These are phyloP conservation scores for Promerops cafer DNA, from an alignment of 2,113 vertebrate species.

Conservation along the genomic window DNA sequence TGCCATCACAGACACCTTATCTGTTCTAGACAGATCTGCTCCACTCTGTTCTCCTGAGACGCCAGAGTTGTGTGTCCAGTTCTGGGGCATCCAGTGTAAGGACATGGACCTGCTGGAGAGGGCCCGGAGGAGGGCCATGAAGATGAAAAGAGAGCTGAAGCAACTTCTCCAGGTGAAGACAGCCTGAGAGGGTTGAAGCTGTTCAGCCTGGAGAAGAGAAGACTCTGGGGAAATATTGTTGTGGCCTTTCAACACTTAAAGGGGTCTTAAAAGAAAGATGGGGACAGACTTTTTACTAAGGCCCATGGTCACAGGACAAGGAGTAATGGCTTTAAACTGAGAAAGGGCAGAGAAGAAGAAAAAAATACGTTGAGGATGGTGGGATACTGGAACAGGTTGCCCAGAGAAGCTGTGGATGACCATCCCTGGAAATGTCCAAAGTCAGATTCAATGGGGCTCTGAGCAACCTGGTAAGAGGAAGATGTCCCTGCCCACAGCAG, in stretches of 20 bases:
- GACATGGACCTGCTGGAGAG: neutral
- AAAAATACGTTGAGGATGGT: accelerated
- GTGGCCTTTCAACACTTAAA: neutral
- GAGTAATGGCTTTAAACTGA: neutral
- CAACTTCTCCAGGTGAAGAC: neutral
- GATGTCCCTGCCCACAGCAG: neutral
- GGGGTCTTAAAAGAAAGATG: neutral
- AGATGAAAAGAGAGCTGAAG: neutral
- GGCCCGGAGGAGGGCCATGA: neutral
- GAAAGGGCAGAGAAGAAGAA: neutral
- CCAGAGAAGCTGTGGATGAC: neutral
- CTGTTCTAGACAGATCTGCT: neutral
- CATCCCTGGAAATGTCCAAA: neutral
- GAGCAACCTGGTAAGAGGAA: neutral
- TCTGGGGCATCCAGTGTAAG: neutral
- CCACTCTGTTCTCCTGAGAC: neutral
- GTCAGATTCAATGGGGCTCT: neutral
- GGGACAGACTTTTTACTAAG: neutral
- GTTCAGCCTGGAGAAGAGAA: neutral
- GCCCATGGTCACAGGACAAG: neutral
- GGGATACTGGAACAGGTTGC: neutral
- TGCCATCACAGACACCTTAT: neutral
- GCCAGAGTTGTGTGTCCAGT: neutral
- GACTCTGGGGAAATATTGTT: neutral
- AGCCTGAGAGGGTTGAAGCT: neutral